phyloP scores from a whole-genome alignment of 2,797 vertebrate genomes.

The Enteromius mattozi region DNA sequence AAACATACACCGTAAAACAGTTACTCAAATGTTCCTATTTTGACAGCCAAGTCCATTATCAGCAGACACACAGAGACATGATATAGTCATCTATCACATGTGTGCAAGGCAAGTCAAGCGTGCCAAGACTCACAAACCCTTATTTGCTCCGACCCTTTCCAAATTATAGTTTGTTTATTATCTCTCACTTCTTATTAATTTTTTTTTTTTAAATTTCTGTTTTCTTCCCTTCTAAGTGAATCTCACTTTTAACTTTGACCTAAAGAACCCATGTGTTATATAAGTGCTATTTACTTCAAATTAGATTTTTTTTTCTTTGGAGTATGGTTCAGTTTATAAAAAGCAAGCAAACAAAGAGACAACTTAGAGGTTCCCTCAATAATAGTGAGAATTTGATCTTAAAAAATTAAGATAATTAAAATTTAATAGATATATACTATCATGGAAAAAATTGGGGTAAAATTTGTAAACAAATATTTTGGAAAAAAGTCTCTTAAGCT shows the following conservation, averaged over 20 bases:
- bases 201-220: background rate
- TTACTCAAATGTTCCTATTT: background rate
- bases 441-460: too few species aligned
- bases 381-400: background rate
- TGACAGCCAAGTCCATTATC: background rate
- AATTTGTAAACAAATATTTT: background rate
- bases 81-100: background rate
- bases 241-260: slow-evolving; percentile 7
- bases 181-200: slow-evolving; percentile 12
- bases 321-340: slow-evolving; percentile 6
- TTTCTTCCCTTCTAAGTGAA: slow-evolving; percentile 3
- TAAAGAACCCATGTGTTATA: background rate
- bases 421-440: too few species aligned
- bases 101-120: slow-evolving; percentile 12
- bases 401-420: background rate
- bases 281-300: background rate
- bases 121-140: slow-evolving; percentile 50
- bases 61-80: slow-evolving; percentile 12
- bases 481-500: background rate
- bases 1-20: slow-evolving; percentile 21
- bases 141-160: slow-evolving; percentile 28
- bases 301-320: background rate
- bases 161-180: slow-evolving; percentile 44
- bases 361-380: too few species aligned
- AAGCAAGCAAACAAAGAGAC: background rate